These are phyloP conservation scores for Laticauda colubrina DNA, from an alignment of 2,113 vertebrate genomes.

Conservation along the genomic window DNA sequence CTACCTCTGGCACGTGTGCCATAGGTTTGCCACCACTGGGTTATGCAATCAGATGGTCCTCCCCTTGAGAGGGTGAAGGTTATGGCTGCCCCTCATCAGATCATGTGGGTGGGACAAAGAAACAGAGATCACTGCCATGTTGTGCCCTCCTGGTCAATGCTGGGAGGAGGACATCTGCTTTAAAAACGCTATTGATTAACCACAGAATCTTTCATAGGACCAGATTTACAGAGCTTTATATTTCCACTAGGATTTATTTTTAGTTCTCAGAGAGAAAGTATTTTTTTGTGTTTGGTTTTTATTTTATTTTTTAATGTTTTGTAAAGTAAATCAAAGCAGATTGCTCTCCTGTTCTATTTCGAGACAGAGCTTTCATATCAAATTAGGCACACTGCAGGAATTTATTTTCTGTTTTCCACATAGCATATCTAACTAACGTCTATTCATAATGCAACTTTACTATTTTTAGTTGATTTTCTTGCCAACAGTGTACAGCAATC, in stretches of 20 bases:
- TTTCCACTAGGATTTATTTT: constrained; percentile 85
- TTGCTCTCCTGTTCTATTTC: constrained; percentile 51
- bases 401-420: constrained; percentile 67
- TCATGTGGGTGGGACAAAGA: constrained; percentile 77
- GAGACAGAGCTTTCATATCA: constrained; percentile 72
- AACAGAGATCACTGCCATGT: constrained; percentile 65
- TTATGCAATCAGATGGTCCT: constrained; percentile 88
- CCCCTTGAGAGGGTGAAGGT: constrained; percentile 94
- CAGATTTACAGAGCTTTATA: constrained; percentile 90
- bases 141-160: constrained; percentile 76
- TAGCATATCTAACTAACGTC: constrained; percentile 65
- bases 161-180: constrained; percentile 85
- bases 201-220: constrained; percentile 86
- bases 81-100: constrained; percentile 82
- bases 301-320: constrained; percentile 67
- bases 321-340: constrained; percentile 67
- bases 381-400: constrained; percentile 75
- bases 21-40: constrained; percentile 33
- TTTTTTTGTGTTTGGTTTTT: constrained; percentile 63
- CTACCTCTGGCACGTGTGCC: too few species aligned
- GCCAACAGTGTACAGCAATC: constrained; percentile 66
- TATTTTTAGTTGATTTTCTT: constrained; percentile 70
- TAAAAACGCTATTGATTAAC: constrained; percentile 86
- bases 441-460: constrained; percentile 55
- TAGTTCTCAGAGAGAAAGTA: constrained; percentile 79